phyloP scores from a whole-genome alignment of 2,797 vertebrate genomes.

The Cyclopterus lumpus region DNA sequence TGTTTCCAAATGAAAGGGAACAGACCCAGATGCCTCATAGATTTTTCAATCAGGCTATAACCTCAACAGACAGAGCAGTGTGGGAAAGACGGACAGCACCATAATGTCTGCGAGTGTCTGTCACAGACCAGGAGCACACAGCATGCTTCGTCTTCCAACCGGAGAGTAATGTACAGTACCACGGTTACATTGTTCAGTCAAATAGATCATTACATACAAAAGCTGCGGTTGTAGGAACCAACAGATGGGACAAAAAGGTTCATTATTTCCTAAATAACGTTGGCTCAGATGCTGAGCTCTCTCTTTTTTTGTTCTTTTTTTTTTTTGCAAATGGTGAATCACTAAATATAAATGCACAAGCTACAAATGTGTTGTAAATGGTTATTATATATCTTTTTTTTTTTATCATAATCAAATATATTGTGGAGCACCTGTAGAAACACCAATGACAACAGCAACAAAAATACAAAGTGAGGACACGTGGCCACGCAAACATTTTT shows the following conservation, averaged over 20 bases:
- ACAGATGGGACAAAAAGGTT: slow-evolving; percentile 54
- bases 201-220: slow-evolving; percentile 64
- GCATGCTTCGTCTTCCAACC: slow-evolving; percentile 72
- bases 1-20: slow-evolving; percentile 53
- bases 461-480: slow-evolving; percentile 52
- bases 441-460: slow-evolving; percentile 61
- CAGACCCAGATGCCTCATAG: slow-evolving; percentile 43
- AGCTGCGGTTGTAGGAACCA: slow-evolving; percentile 53
- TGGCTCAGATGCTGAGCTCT: slow-evolving; percentile 69
- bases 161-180: slow-evolving; percentile 68
- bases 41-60: slow-evolving; percentile 65
- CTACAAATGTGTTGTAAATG: slow-evolving; percentile 69
- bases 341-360: slow-evolving; percentile 70
- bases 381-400: slow-evolving; percentile 42
- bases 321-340: slow-evolving; percentile 53
- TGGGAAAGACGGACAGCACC: slow-evolving; percentile 74
- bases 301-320: slow-evolving; percentile 33
- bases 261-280: slow-evolving; percentile 56
- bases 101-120: slow-evolving; percentile 64
- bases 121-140: slow-evolving; percentile 67
- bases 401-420: slow-evolving; percentile 57
- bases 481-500: slow-evolving; percentile 27
- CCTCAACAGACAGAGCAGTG: slow-evolving; percentile 63
- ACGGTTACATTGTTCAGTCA: slow-evolving; percentile 71
- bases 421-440: slow-evolving; percentile 74